These are phyloP conservation scores for Drosophila nr. perissopoda DNA, from an alignment of 2,888 invertebrate genomes.

Conservation along the genomic window DNA sequence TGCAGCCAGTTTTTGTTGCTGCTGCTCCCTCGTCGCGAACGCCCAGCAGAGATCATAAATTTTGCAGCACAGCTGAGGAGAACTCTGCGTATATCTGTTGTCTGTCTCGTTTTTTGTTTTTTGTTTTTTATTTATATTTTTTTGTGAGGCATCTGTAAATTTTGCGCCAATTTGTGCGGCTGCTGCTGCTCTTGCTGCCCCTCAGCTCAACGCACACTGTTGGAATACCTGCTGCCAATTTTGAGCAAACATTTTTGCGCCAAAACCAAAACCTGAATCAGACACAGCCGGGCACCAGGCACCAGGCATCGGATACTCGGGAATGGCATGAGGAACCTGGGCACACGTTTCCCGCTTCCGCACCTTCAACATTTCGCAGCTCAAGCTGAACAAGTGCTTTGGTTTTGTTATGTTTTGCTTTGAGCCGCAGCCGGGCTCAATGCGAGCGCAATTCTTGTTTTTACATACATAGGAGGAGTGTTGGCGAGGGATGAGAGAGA, in stretches of 20 bases:
- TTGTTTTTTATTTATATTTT: slow-evolving; percentile 4
- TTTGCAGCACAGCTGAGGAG: slow-evolving; percentile 47
- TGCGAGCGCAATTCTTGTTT: slow-evolving; percentile 40
- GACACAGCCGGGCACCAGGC: slow-evolving; percentile 44
- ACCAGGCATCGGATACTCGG: background rate
- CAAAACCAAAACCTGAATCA: slow-evolving; percentile 75
- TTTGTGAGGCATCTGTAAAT: slow-evolving; percentile 69
- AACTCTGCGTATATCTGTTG: background rate
- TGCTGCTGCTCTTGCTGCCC: slow-evolving; percentile 24
- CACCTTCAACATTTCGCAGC: slow-evolving; percentile 47
- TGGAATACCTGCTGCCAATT: slow-evolving; percentile 68
- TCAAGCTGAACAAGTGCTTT: slow-evolving; percentile 70
- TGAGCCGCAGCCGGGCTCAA: slow-evolving; percentile 48
- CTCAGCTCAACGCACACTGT: background rate
- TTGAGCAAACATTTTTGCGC: slow-evolving; percentile 73
- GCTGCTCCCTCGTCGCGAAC: slow-evolving; percentile 9
- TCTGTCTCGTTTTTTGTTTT: background rate
- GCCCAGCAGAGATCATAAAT: slow-evolving; percentile 39
- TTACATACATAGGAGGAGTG: background rate
- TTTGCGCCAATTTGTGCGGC: slow-evolving; percentile 75
- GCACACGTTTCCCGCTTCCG: slow-evolving; percentile 40
- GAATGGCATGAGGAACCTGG: slow-evolving; percentile 3
- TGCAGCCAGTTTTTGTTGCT: slow-evolving; percentile 10
- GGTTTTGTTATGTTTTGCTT: slow-evolving; percentile 50
- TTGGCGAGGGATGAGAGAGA: background rate